Evolutionary conservation across 2,888 invertebrate genomes (phyloP).

Genomic region (Dynastes grantii): DNA sequence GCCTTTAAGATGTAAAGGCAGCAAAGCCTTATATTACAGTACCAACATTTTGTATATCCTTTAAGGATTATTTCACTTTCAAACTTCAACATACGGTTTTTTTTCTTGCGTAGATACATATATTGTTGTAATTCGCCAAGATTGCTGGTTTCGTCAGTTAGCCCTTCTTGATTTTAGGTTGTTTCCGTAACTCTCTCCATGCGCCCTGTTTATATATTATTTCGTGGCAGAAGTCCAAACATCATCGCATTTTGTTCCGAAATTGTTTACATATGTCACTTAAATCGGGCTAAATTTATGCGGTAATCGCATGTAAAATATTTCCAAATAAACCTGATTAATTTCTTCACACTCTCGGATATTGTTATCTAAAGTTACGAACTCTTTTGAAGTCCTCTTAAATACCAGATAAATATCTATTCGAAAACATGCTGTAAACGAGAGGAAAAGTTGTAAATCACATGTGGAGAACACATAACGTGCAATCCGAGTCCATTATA

Average conservation of each 20-base stretch:
- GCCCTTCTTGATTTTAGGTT: not conserved
- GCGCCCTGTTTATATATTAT: slow-evolving; percentile 26
- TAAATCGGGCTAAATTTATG: slow-evolving; percentile 31
- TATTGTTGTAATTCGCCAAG: too few relatives aligned
- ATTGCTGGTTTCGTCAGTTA: not conserved
- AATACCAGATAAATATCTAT: not conserved
- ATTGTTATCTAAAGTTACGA: slow-evolving; percentile 12
- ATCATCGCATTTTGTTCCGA: slow-evolving; percentile 41
- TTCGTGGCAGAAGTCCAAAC: slow-evolving; percentile 41
- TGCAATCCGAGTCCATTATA: not conserved
- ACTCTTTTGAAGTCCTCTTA: slow-evolving; percentile 17
- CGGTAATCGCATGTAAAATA: slow-evolving; percentile 19
- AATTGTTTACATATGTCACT: slow-evolving; percentile 33
- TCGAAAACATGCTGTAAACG: slow-evolving; percentile 13
- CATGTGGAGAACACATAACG: not conserved
- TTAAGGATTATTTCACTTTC: not conserved
- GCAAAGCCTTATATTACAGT: too few relatives aligned
- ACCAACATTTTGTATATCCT: not conserved
- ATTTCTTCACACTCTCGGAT: not conserved
- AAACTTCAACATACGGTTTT: not conserved
- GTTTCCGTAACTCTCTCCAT: slow-evolving; percentile 18
- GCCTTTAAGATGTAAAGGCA: too few relatives aligned
- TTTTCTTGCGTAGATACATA: not conserved
- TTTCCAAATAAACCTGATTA: slow-evolving; percentile 35
- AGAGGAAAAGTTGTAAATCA: slow-evolving; percentile 9